These are phyloP conservation scores for Carposina sasakii DNA, from an alignment of 1,140 invertebrate species.

Conservation along the genomic window DNA sequence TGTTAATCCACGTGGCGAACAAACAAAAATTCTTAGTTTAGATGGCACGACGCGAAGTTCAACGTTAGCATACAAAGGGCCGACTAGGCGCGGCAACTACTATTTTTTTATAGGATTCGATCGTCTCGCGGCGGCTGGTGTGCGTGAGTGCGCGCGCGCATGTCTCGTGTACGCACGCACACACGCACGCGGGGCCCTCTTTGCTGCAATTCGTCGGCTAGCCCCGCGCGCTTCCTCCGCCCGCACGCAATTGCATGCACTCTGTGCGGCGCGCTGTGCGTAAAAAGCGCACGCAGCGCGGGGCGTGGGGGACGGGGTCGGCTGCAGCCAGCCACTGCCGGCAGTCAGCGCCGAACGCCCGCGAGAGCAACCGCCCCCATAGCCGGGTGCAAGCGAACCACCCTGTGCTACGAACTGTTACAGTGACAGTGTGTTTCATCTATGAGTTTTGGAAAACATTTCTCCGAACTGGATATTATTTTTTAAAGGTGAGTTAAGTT, in stretches of 20 bases:
- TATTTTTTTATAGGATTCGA: slow-evolving; percentile 63
- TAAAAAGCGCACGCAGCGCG: slow-evolving; percentile 65
- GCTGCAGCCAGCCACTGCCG: slow-evolving; percentile 40
- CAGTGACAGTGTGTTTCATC: slow-evolving; percentile 57
- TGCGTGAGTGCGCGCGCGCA: slow-evolving; percentile 28
- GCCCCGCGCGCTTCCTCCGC: slow-evolving; percentile 35
- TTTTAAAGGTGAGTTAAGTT: slow-evolving; percentile 23
- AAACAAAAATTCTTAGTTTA: slow-evolving; percentile 40
- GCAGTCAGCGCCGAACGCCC: slow-evolving; percentile 61
- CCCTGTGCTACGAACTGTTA: slow-evolving; percentile 52
- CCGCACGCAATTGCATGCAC: slow-evolving; percentile 70
- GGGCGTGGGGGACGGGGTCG: slow-evolving; percentile 35
- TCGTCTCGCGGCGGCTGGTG: slow-evolving; percentile 25
- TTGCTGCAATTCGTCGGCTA: slow-evolving; percentile 67
- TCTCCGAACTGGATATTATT: slow-evolving; percentile 51
- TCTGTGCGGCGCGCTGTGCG: slow-evolving; percentile 52
- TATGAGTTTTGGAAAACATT: no score
- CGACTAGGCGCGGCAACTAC: slow-evolving; percentile 46
- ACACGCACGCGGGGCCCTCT: slow-evolving; percentile 61
- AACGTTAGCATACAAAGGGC: slow-evolving; percentile 61
- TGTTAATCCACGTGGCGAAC: slow-evolving; percentile 45
- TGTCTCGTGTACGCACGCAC: slow-evolving; percentile 35
- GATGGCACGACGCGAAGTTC: slow-evolving; percentile 52
- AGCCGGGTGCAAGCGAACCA: slow-evolving; percentile 45
- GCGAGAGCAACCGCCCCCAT: slow-evolving; percentile 63